Conservation (phyloP, 2,888 invertebrate species). For the Boloria selene region DNA sequence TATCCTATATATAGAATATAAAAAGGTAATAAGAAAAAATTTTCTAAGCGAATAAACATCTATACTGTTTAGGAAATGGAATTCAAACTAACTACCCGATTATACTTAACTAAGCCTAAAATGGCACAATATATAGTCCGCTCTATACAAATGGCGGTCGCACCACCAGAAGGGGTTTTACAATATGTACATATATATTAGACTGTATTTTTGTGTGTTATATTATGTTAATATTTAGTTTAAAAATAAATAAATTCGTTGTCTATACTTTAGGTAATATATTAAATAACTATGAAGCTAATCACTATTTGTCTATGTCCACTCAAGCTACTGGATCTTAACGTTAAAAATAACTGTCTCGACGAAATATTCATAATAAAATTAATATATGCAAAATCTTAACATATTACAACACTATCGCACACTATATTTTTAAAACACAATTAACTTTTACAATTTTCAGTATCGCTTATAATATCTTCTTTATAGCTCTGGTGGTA, state of each 20-base stretch:
- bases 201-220: too few species aligned
- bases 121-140: conserved; percentile 67
- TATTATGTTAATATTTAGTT: background rate
- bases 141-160: conserved; percentile 40
- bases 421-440: background rate
- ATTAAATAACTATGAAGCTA: background rate
- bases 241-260: conserved; percentile 10
- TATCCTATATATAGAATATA: conserved; percentile 28
- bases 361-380: background rate
- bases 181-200: background rate
- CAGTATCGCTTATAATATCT: conserved; percentile 1
- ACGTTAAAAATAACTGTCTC: background rate
- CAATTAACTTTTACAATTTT: background rate
- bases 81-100: conserved; percentile 66
- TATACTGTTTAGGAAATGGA: conserved; percentile 49
- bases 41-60: conserved; percentile 43
- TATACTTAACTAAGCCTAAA: conserved; percentile 69
- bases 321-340: background rate
- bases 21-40: conserved; percentile 37
- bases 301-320: conserved; percentile 2
- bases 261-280: background rate
- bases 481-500: conserved; percentile 24
- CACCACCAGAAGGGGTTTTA: conserved; percentile 24
- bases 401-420: conserved; percentile 3
- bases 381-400: background rate